Percentiles rank a stretch among this genome's conserved stretches.
Conservation (phyloP, 2,113 vertebrate genomes). For the Stercorarius parasiticus region DNA sequence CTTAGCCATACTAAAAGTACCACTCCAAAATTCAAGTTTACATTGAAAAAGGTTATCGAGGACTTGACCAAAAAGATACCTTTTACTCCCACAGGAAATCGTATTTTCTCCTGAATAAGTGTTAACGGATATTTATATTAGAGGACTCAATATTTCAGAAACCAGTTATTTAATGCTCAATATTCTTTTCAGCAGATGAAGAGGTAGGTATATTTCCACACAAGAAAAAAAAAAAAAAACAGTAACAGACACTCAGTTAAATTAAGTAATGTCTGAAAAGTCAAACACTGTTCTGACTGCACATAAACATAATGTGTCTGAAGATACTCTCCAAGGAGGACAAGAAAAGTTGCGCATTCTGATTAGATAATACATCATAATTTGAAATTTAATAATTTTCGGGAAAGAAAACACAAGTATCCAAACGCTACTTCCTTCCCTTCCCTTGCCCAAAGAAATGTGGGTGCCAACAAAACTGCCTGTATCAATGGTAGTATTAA, state of each 20-base stretch:
- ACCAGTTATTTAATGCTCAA: conserved; percentile 77
- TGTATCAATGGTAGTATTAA: conserved; percentile 56
- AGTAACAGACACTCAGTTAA: conserved; percentile 69
- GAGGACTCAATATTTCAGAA: conserved; percentile 71
- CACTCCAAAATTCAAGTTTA: conserved; percentile 37
- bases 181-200: conserved; percentile 76
- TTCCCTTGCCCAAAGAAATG: conserved; percentile 51
- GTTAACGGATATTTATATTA: conserved; percentile 56
- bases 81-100: not conserved
- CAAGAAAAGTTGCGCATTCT: conserved; percentile 63
- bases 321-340: conserved; percentile 49
- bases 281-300: conserved; percentile 66
- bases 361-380: conserved; percentile 55
- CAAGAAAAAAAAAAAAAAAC: conserved; percentile 42
- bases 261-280: conserved; percentile 71
- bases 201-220: conserved; percentile 81
- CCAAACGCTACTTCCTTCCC: conserved; percentile 62
- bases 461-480: conserved; percentile 68
- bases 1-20: conserved; percentile 24
- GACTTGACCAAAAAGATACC: not conserved
- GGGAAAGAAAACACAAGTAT: conserved; percentile 60
- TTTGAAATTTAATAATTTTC: conserved; percentile 70
- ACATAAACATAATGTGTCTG: conserved; percentile 43
- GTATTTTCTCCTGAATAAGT: conserved; percentile 15
- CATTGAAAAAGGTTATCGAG: conserved; percentile 1